Evolutionary conservation across 2,888 invertebrate genomes (phyloP).

Genomic region (Epicampocera succincta): DNA sequence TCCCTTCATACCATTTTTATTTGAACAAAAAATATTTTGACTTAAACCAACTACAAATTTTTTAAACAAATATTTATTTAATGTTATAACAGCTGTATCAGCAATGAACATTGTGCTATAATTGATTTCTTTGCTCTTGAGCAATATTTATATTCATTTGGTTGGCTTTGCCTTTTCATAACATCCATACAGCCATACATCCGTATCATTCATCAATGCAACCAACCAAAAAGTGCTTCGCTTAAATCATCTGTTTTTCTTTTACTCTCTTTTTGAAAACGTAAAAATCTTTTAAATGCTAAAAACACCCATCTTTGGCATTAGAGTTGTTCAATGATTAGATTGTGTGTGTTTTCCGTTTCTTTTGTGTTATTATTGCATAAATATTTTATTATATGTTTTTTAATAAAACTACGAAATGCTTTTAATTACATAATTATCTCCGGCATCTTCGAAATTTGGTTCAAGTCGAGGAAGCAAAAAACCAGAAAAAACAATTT

Average conservation of each 20-base stretch:
- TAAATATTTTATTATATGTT: conserved; percentile 45
- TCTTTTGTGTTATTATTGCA: conserved; percentile 54
- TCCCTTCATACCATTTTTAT: no score
- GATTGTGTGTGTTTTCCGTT: conserved; percentile 26
- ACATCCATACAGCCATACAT: conserved; percentile 2
- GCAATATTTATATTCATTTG: conserved; percentile 59
- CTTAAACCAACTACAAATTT: conserved; percentile 13
- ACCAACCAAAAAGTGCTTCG: conserved; percentile 56
- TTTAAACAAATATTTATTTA: conserved; percentile 17
- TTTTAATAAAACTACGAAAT: conserved; percentile 39
- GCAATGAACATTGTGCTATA: conserved; percentile 16
- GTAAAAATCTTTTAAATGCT: conserved; percentile 2
- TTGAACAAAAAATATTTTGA: conserved; percentile 14
- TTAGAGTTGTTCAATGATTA: conserved; percentile 40
- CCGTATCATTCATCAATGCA: conserved; percentile 37
- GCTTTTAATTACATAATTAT: conserved; percentile 61
- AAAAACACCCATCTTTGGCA: conserved; percentile 40
- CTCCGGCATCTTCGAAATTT: conserved; percentile 30
- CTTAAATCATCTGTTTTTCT: conserved; percentile 28
- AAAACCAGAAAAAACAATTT: conserved; percentile 11
- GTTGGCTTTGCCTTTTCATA: conserved; percentile 38
- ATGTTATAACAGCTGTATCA: conserved; percentile 45
- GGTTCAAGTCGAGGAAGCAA: conserved; percentile 2
- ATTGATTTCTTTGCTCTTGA: conserved; percentile 44
- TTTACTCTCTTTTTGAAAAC: conserved; percentile 29